phyloP scores from a whole-genome alignment of 2,113 vertebrate species.

The Origma solitaria region DNA sequence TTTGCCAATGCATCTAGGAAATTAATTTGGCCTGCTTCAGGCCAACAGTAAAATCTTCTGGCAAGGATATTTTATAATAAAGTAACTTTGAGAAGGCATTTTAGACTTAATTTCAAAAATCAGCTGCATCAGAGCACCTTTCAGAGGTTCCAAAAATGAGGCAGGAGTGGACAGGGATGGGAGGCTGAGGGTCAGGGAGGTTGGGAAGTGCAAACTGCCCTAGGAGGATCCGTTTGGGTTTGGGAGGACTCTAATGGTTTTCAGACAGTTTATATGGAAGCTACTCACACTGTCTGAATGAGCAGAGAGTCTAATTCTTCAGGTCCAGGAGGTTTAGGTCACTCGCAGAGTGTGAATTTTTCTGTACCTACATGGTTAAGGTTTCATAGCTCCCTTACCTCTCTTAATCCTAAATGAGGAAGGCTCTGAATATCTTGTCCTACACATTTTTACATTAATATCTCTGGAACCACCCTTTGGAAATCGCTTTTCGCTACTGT shows the following conservation, averaged over 20 bases:
- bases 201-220: not conserved
- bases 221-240: rapidly evolving
- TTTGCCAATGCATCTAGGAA: not conserved
- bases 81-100: not conserved
- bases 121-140: not conserved
- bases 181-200: not conserved
- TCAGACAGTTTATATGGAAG: not conserved
- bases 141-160: not conserved
- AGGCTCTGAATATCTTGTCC: not conserved
- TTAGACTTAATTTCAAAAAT: not conserved
- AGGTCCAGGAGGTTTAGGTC: not conserved
- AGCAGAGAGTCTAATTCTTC: not conserved
- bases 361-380: not conserved
- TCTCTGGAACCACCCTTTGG: not conserved
- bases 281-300: rapidly evolving
- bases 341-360: not conserved
- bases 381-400: not conserved
- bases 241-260: not conserved
- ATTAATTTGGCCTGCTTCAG: not conserved
- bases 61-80: not conserved
- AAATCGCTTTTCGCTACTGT: not conserved
- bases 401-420: not conserved
- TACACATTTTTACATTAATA: rapidly evolving
- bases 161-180: not conserved
- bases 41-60: not conserved